These are phyloP conservation scores for Pelodiscus sinensis DNA, from an alignment of 2,113 vertebrate genomes.

Conservation along the genomic window DNA sequence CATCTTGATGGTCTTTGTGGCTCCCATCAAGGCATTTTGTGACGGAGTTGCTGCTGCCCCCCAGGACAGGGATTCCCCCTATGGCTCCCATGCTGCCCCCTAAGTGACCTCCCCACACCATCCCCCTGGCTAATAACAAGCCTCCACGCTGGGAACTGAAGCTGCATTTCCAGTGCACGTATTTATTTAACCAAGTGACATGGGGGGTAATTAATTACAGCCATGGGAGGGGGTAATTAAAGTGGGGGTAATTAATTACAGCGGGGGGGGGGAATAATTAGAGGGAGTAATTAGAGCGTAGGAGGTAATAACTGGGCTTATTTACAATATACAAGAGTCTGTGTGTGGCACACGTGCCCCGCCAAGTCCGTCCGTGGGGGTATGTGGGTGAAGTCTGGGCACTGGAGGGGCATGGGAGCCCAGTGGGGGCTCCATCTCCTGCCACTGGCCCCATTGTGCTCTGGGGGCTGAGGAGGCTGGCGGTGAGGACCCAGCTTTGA, in stretches of 20 bases:
- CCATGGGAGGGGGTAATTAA: not conserved
- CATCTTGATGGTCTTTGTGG: slow-evolving; percentile 12
- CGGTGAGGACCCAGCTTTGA: not conserved
- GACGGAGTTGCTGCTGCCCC: slow-evolving; percentile 7
- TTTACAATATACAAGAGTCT: not conserved
- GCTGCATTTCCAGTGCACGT: slow-evolving; percentile 18
- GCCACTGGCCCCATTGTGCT: too few relatives aligned
- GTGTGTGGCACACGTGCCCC: not conserved
- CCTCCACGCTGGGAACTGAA: not conserved
- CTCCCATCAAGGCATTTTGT: slow-evolving; percentile 28
- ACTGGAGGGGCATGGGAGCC: too few relatives aligned
- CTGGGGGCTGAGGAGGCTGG: too few relatives aligned
- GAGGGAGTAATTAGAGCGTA: not conserved
- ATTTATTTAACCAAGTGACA: not conserved
- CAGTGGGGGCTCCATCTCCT: too few relatives aligned
- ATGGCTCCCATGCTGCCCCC: not conserved
- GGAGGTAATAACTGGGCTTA: not conserved
- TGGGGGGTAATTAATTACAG: not conserved
- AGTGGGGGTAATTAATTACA: not conserved
- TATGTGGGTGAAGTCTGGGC: not conserved
- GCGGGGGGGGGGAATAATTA: not conserved
- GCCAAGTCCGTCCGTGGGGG: not conserved
- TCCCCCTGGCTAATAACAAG: not conserved
- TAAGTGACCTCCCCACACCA: too few relatives aligned
- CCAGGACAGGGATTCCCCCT: not conserved